A percentile compares a stretch with the other conserved stretches of the same genome.
phyloP scores from a whole-genome alignment of 1,140 invertebrate genomes.

The Bursaphelenchus mucronatus region DNA sequence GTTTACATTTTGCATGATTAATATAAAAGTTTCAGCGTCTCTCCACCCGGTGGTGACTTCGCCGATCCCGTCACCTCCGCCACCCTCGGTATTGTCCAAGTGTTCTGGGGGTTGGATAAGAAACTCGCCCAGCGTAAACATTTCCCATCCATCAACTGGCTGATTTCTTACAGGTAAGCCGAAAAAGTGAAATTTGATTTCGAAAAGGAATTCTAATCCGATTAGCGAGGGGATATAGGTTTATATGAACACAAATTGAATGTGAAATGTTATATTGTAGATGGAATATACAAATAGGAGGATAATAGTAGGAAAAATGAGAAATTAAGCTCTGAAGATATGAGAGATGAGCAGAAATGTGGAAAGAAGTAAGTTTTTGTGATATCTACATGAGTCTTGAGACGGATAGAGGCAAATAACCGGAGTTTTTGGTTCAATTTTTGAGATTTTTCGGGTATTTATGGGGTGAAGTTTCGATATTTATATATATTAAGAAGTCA shows the following conservation, averaged over 20 bases:
- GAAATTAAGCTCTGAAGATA: not conserved
- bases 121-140: slow-evolving; percentile 98
- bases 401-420: too few relatives aligned
- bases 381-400: not conserved
- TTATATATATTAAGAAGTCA: too few relatives aligned
- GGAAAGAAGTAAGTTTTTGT: not conserved
- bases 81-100: slow-evolving; percentile 97
- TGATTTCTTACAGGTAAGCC: slow-evolving; percentile 81
- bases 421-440: not conserved
- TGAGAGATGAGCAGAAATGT: slow-evolving; percentile 1
- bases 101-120: slow-evolving; percentile 99
- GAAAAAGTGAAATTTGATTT: too few relatives aligned
- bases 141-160: slow-evolving; percentile 99
- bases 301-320: slow-evolving; percentile 18
- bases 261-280: slow-evolving; percentile 5
- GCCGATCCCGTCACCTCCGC: slow-evolving; percentile 99
- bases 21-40: slow-evolving; percentile 68
- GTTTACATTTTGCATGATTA: not conserved
- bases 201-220: too few relatives aligned
- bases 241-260: not conserved
- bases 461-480: not conserved
- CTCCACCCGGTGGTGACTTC: slow-evolving; percentile 98
- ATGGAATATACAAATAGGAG: slow-evolving; percentile 6
- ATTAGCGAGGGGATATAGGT: too few relatives aligned
- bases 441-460: slow-evolving; percentile 8